These are phyloP conservation scores for Carettochelys insculpta DNA, from an alignment of 2,113 vertebrate genomes.

Conservation along the genomic window DNA sequence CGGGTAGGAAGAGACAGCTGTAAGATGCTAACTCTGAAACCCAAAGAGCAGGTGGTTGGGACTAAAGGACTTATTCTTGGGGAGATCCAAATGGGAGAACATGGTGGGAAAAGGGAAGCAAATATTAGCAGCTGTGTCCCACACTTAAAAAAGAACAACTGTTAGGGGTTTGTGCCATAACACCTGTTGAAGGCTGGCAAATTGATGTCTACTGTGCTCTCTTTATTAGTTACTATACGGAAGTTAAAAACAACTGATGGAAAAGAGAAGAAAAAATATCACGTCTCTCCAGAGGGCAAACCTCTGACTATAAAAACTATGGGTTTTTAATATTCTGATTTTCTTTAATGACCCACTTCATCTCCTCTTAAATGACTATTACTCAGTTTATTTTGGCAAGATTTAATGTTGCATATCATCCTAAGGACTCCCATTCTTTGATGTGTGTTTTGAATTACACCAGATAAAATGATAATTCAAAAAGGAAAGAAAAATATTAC, in stretches of 20 bases:
- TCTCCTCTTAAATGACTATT: neutral
- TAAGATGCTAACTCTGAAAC: slow-evolving; percentile 12
- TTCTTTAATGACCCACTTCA: neutral
- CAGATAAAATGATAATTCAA: neutral
- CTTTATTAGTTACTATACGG: neutral
- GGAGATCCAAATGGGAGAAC: neutral
- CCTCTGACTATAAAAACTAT: neutral
- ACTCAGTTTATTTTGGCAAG: neutral
- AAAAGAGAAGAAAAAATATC: neutral
- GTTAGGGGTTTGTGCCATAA: slow-evolving; percentile 1
- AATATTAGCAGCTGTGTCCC: neutral
- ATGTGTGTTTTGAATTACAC: neutral
- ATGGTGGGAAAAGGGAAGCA: neutral
- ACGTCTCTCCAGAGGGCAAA: neutral
- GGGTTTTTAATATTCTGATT: neutral
- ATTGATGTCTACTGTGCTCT: neutral
- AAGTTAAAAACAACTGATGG: neutral
- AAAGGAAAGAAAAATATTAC: neutral
- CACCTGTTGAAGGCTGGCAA: neutral
- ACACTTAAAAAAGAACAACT: neutral
- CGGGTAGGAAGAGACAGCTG: neutral
- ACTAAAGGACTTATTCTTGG: neutral
- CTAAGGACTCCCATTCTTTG: neutral
- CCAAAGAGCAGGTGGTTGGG: neutral
- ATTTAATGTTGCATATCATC: neutral